These are phyloP conservation scores for Epizoanthus illoricatus DNA, from an alignment of 92 coral and sea anemone species.

Conservation along the genomic window DNA sequence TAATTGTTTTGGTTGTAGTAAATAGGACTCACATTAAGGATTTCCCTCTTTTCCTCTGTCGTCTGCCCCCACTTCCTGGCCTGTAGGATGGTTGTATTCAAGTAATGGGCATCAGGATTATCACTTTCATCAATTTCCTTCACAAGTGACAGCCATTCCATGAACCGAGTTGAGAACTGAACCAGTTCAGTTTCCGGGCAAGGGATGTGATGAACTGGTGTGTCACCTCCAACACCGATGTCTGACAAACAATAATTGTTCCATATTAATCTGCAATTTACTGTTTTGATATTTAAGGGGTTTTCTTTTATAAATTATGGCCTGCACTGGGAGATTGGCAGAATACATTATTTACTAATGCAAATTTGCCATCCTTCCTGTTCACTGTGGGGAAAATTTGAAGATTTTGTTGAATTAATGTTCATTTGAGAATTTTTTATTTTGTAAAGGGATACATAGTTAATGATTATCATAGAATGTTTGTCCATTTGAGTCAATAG, in stretches of 20 bases:
- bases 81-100: background rate
- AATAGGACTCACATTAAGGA: conserved; percentile 7
- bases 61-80: conserved; percentile 13
- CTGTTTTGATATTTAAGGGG: too few species aligned
- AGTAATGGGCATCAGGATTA: background rate
- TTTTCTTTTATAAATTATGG: too few species aligned
- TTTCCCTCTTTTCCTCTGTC: conserved; percentile 11
- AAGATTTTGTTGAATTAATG: too few species aligned
- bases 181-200: conserved; percentile 23
- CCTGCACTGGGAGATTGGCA: too few species aligned
- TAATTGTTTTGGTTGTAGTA: too few species aligned
- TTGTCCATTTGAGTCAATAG: too few species aligned
- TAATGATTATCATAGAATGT: background rate
- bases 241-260: background rate
- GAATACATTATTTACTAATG: too few species aligned
- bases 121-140: conserved; percentile 25
- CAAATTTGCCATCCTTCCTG: too few species aligned
- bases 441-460: background rate
- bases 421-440: background rate
- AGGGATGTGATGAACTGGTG: conserved; percentile 3
- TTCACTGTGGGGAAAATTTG: too few species aligned
- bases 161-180: conserved; percentile 24
- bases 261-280: background rate
- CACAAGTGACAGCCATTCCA: conserved; percentile 24
- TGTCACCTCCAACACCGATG: conserved; percentile 17